Evolutionary conservation across 2,113 vertebrate species (phyloP), one percentile per base, ranked within the genome.

Genomic region (Lathamus discolor): DNA sequence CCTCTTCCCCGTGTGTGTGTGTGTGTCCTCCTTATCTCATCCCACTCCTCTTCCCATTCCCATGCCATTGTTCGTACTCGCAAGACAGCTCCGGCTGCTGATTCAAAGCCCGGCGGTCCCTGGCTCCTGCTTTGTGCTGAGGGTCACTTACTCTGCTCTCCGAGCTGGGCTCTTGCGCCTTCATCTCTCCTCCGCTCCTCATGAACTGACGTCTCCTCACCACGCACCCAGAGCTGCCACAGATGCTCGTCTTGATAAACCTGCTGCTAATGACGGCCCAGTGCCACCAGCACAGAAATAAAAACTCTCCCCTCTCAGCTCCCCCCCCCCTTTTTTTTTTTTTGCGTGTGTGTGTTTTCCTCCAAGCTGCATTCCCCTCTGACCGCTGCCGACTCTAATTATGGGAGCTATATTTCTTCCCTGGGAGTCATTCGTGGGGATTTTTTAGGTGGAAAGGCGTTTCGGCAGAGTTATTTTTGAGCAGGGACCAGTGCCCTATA

Each of bases 401-500:
- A 98, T 98, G 88, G 93, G 96, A 98, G 97, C 97, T 97, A 95
- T 93, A 94, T 97, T 98, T 98, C 98, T 98, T 98, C 94, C 83
- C 97, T 95, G 93, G 73, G 96, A 98, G 93, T 96, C 96, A 97
- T 95, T 98, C 97, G 82, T 96, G 95, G 95, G 97, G 88, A 89
- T 84, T 95, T 93, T 96, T 92, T 79, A 83, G 81, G 73, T 83
- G 94, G 96, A 96, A 93, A 97, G 93, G 94, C 73, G 44, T 97
- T 98, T 97, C 97, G 92, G 97, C 35, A 39, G 88, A 97, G 94
- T 97, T 95, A 95, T 97, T 98, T 98, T 96, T 95, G 96, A 97
- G 96, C 93, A 96, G 97, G 97, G 98, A 98, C 97, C 98, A 94
- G 97, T 97, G 98, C 98, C 98, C 95, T 87, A 79, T 97, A 98